Percentiles rank a stretch among this genome's conserved stretches.
These are phyloP conservation scores for Tetragonisca angustula DNA, from an alignment of 2,888 invertebrate genomes.

Conservation along the genomic window DNA sequence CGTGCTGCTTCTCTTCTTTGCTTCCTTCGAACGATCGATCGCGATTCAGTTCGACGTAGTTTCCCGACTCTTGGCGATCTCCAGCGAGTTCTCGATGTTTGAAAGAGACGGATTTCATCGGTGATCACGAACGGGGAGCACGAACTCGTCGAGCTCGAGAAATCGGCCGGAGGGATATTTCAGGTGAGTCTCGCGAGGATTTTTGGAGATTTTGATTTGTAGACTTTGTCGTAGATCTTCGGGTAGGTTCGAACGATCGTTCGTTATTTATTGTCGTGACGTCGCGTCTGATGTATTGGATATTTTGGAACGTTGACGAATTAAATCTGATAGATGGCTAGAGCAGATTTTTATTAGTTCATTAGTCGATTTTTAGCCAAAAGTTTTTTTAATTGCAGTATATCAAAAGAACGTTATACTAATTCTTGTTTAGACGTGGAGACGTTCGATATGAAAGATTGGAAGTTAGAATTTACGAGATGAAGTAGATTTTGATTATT, in stretches of 20 bases:
- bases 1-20: slow-evolving; percentile 41
- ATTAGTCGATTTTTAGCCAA: too few species aligned
- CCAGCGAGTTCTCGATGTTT: neutral
- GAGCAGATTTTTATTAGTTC: too few species aligned
- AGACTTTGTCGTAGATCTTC: neutral
- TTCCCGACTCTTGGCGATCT: neutral
- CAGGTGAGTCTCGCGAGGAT: neutral
- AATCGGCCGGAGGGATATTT: neutral
- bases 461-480: too few species aligned
- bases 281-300: too few species aligned
- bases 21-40: slow-evolving; percentile 31
- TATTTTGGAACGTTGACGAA: too few species aligned
- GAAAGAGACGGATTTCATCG: neutral
- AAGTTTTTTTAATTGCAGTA: too few species aligned
- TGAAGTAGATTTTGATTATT: neutral
- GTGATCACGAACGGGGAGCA: neutral
- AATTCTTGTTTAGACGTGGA: too few species aligned
- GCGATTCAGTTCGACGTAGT: neutral
- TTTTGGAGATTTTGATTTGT: neutral
- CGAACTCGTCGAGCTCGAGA: neutral
- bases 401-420: too few species aligned
- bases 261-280: too few species aligned
- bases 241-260: too few species aligned
- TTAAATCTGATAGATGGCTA: too few species aligned
- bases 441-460: too few species aligned